phyloP scores from a whole-genome alignment of 37 sponge, comb jelly and placozoan species.

The Dysidea cf. avara region DNA sequence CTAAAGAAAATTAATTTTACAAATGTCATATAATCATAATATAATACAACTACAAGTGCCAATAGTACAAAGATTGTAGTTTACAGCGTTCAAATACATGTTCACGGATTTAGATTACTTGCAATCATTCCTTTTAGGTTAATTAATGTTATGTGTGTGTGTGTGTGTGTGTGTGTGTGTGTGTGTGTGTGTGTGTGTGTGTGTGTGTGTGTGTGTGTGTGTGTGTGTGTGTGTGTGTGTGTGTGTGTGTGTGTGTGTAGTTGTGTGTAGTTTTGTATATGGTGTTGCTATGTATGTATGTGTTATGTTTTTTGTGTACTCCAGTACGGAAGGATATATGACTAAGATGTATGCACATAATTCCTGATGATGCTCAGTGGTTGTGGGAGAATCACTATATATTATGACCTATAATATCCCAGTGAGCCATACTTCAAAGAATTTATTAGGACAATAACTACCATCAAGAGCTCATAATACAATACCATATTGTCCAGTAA shows the following conservation, averaged over 20 bases:
- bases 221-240: conserved; percentile 4
- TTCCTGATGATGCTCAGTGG: background rate
- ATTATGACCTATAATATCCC: background rate
- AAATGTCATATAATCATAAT: too few species aligned
- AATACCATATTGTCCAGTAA: too few species aligned
- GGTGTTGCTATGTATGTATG: too few species aligned
- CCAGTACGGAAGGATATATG: too few species aligned
- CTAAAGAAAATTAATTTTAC: too few species aligned
- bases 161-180: conserved; percentile 26
- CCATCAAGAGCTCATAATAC: too few species aligned
- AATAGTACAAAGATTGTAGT: too few species aligned
- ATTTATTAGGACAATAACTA: background rate
- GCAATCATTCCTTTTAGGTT: background rate
- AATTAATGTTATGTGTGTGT: background rate
- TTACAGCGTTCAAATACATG: too few species aligned
- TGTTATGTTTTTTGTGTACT: too few species aligned
- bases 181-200: conserved; percentile 24
- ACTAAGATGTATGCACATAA: background rate
- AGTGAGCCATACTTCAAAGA: background rate
- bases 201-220: conserved; percentile 23
- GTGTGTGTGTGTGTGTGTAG: conserved; percentile 17
- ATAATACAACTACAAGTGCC: too few species aligned
- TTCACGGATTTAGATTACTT: too few species aligned
- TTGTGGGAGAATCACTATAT: background rate
- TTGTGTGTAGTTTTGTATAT: too few species aligned